Conservation (phyloP, 2,113 vertebrate genomes). For the Phaethornis superciliosus region DNA sequence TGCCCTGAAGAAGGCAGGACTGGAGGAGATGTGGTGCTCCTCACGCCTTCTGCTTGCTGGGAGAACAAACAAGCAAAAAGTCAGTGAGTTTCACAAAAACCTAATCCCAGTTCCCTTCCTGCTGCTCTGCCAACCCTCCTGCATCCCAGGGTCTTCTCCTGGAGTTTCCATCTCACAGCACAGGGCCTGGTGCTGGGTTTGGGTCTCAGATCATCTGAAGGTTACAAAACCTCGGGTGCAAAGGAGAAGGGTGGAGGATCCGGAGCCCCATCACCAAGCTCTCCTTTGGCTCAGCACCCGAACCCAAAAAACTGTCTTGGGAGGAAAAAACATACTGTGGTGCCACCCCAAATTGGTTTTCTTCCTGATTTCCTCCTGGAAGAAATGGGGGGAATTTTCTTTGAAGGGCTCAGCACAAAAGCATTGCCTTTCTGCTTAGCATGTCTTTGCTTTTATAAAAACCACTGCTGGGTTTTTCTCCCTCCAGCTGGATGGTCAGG, state of each 20-base stretch:
- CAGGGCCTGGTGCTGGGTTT: not conserved
- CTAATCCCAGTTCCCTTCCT: not conserved
- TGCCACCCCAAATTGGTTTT: not conserved
- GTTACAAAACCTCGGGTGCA: not conserved
- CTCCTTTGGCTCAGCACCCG: not conserved
- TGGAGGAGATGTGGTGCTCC: not conserved
- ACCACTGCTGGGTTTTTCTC: not conserved
- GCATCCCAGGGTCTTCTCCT: not conserved
- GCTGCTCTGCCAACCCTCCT: fast-evolving
- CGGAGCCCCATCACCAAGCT: not conserved
- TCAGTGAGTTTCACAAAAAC: not conserved
- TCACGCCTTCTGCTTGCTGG: not conserved
- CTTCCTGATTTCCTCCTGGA: not conserved
- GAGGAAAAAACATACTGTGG: not conserved
- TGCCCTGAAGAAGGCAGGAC: not conserved
- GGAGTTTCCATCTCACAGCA: not conserved
- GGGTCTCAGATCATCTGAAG: not conserved
- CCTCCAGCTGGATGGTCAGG: not conserved
- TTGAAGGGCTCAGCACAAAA: not conserved
- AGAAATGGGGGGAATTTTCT: not conserved
- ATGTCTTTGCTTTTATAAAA: not conserved
- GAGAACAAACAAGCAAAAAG: not conserved
- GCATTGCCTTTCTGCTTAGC: not conserved
- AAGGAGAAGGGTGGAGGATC: not conserved
- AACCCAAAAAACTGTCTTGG: fast-evolving